Evolutionary conservation across 2,797 vertebrate species (phyloP).

Genomic region (Mormyrus proboscirostris): DNA sequence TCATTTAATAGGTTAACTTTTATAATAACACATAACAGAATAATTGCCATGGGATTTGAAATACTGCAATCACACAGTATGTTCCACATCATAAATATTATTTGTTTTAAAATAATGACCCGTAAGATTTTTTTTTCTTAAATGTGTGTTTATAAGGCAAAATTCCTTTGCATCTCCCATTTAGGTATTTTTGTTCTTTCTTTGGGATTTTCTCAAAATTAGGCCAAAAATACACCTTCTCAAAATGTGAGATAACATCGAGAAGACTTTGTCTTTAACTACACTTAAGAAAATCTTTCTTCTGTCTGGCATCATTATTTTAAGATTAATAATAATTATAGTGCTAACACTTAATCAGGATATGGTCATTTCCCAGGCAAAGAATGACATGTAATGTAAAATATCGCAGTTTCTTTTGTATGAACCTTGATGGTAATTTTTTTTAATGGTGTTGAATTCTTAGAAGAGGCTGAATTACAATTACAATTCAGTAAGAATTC

Average conservation of each 20-base stretch:
- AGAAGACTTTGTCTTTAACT: slow-evolving; percentile 12
- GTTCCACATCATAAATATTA: background rate
- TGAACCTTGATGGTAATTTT: background rate
- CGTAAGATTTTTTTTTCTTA: slow-evolving; percentile 41
- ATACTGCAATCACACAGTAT: background rate
- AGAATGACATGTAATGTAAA: background rate
- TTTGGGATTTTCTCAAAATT: slow-evolving; percentile 41
- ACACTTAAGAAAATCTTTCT: slow-evolving; percentile 33
- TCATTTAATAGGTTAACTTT: background rate
- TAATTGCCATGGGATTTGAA: slow-evolving; percentile 9
- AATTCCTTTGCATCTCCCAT: slow-evolving; percentile 41
- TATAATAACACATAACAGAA: background rate
- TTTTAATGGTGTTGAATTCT: background rate
- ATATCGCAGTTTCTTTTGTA: background rate
- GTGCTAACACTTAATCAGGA: slow-evolving; percentile 19
- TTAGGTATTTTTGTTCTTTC: slow-evolving; percentile 50
- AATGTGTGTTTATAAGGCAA: slow-evolving; percentile 30
- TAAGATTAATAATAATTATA: slow-evolving; percentile 29
- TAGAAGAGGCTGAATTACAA: background rate
- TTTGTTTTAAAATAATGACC: slow-evolving; percentile 38
- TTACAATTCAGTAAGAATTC: background rate
- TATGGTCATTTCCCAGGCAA: background rate
- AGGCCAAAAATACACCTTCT: slow-evolving; percentile 45
- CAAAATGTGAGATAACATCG: slow-evolving; percentile 31
- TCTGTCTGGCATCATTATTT: slow-evolving; percentile 46